phyloP scores from a whole-genome alignment of 2,888 invertebrate species.

The Stenoptilia bipunctidactyla region DNA sequence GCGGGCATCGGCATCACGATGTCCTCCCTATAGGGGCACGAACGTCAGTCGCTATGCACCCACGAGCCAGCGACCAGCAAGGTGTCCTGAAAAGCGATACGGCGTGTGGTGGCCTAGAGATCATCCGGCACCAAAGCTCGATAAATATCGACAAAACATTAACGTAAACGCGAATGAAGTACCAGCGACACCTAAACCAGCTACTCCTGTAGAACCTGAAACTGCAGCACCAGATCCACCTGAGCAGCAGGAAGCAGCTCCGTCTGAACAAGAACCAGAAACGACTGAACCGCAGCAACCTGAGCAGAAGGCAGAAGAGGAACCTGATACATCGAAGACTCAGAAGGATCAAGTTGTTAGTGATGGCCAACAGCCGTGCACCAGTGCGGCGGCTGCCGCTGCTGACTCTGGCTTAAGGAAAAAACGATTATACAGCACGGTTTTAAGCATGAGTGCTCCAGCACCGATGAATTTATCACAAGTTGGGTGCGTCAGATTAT shows the following conservation, averaged over 20 bases:
- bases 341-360: constrained; percentile 26
- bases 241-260: not conserved
- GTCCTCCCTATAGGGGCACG: constrained; percentile 50
- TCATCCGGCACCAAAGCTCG: constrained; percentile 35
- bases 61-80: constrained; percentile 42
- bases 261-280: constrained; percentile 13
- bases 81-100: constrained; percentile 41
- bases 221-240: constrained; percentile 20
- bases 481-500: constrained; percentile 38
- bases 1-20: constrained; percentile 42
- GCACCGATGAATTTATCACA: constrained; percentile 34
- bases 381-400: constrained; percentile 38
- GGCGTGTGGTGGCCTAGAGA: constrained; percentile 52
- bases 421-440: constrained; percentile 67
- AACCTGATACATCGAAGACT: constrained; percentile 22
- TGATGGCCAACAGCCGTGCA: constrained; percentile 41
- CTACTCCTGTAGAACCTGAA: constrained; percentile 17
- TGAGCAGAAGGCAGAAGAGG: constrained; percentile 17
- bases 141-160: constrained; percentile 29
- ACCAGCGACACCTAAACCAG: constrained; percentile 5
- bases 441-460: constrained; percentile 59
- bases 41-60: constrained; percentile 55
- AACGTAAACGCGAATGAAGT: constrained; percentile 2
- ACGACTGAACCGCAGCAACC: constrained; percentile 19
- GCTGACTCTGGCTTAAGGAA: constrained; percentile 37